Evolutionary conservation across 2,888 invertebrate genomes (phyloP), one percentile per base, ranked within the genome.

Genomic region (Spodoptera littoralis): DNA sequence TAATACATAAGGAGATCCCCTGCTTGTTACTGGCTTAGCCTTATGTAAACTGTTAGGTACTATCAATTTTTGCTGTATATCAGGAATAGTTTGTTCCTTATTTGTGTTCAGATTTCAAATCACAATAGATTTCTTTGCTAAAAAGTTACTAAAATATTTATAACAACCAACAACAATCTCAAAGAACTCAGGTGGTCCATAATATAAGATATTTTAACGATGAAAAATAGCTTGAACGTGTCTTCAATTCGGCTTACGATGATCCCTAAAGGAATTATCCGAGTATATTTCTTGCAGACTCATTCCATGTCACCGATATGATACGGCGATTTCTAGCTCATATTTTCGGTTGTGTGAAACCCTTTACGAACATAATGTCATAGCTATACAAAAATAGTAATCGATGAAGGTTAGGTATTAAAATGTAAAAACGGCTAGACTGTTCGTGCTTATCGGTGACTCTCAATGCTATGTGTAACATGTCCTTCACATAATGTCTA

Each of bases 391-490:
- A 8, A 36, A 4, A 44, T 51, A 45, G 24, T 27, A 18, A 18
- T 18, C 18, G 18, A 18, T 9, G 11, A 3, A 36, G 53, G 42
- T 11, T 27, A 42, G 12, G 12, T n/a, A 41, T 65, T 53, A 24
- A 43, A 13, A 13, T 50, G 9, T 51, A 47, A 58, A 71, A 65
- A 45, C 30, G 48, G 36, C 45, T 70, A 55, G 60, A 60, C 55
- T 72, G 68, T 59, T 66, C 9, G 27, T 36, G 36, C 55, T 73
- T 73, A 70, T 70, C 73, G 54, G 45, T 44, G 22, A 56, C 43
- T 24, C 46, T 44, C 58, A 2, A 22, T 12, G 43, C 57, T 58
- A 72, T 41, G 52, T 65, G 30, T 53, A 65, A 51, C 42, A 1
- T 44, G 69, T 72, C 70, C 68, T 70, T 61, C 60, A 73, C 41